phyloP scores from a whole-genome alignment of 2,113 vertebrate species.

The Vidua chalybeata region DNA sequence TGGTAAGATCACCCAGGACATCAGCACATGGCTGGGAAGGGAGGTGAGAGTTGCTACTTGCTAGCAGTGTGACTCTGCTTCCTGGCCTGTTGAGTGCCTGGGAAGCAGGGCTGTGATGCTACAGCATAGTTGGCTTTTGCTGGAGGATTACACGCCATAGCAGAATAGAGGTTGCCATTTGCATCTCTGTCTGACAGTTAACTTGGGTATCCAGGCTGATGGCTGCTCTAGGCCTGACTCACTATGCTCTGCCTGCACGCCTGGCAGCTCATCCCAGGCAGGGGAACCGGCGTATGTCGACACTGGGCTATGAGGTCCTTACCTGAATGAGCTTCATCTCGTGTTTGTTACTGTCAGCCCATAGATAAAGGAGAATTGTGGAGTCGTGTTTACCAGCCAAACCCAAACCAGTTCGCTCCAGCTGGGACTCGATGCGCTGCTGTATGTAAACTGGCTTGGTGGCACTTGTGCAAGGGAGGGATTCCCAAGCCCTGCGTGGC shows the following conservation, averaged over 20 bases:
- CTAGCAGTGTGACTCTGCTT: neutral
- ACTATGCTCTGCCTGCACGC: neutral
- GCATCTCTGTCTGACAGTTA: neutral
- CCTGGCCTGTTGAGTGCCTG: fast-evolving
- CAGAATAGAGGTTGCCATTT: neutral
- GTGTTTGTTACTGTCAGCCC: neutral
- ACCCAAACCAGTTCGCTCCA: neutral
- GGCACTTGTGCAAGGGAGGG: neutral
- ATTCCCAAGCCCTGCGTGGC: neutral
- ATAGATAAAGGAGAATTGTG: fast-evolving
- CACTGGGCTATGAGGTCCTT: fast-evolving
- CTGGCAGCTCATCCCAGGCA: neutral
- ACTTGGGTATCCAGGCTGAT: neutral
- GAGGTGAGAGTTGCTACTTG: neutral
- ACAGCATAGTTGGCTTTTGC: fast-evolving
- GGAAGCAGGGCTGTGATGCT: neutral
- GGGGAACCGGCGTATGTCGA: fast-evolving
- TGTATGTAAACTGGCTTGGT: neutral
- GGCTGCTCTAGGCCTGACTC: neutral
- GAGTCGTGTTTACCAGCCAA: neutral
- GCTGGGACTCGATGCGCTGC: fast-evolving
- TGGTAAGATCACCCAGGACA: neutral
- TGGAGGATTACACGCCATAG: neutral
- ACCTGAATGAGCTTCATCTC: neutral
- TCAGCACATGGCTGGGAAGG: neutral